Percentiles rank a stretch among this genome's conserved stretches.
Evolutionary conservation across 2,888 invertebrate species (phyloP).

Genomic region (Drosophila sordidula): DNA sequence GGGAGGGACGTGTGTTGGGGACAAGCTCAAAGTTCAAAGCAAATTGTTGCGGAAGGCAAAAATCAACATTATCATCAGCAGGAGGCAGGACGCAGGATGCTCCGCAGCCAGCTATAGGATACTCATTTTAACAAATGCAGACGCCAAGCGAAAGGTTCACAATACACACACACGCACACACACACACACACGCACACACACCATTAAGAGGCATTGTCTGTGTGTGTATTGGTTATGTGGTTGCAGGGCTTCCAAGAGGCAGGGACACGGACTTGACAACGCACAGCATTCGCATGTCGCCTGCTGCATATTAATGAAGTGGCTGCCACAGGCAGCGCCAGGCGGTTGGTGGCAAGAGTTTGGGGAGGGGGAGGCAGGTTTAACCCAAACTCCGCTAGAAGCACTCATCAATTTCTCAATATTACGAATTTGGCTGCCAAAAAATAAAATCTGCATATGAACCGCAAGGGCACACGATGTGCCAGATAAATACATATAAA

Average conservation of each 20-base stretch:
- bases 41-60: constrained; percentile 81
- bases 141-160: constrained; percentile 36
- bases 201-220: constrained; percentile 39
- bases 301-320: constrained; percentile 77
- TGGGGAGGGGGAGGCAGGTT: neutral
- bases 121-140: constrained; percentile 65
- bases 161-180: constrained; percentile 23
- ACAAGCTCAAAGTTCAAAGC: constrained; percentile 69
- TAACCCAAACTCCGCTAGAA: constrained; percentile 10
- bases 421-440: constrained; percentile 58
- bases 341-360: neutral
- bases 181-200: neutral
- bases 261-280: constrained; percentile 47
- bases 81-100: constrained; percentile 41
- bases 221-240: constrained; percentile 19
- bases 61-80: constrained; percentile 79
- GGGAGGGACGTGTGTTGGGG: neutral
- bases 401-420: constrained; percentile 76
- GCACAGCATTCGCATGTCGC: constrained; percentile 67
- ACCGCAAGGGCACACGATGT: constrained; percentile 32
- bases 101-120: constrained; percentile 58
- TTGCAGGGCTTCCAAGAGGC: constrained; percentile 1
- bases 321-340: constrained; percentile 40
- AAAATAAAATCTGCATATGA: constrained; percentile 72
- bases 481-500: constrained; percentile 22